Base-by-base conservation (phyloP, 2,888 invertebrate genomes). In the Volucella bombylans region DNA sequence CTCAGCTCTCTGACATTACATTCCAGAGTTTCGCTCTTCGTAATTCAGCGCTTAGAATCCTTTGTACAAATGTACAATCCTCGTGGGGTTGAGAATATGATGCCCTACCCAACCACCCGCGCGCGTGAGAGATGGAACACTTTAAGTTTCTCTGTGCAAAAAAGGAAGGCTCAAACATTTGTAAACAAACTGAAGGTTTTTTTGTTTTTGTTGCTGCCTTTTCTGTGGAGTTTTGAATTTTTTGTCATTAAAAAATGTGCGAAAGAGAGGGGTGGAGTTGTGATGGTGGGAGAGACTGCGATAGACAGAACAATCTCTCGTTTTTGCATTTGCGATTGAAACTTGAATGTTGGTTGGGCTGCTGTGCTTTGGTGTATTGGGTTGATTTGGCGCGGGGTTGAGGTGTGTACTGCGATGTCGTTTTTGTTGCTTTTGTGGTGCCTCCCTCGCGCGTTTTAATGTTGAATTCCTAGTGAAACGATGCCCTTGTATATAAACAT, bases 111-210 rank as follows among this genome's bases (percentile, higher is more conserved):
- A 39, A 31, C 45, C 79, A 52, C 69, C 79, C 74, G 64, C 79
- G 15, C 41, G 31, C 31, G 31, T 31, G 31, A 31, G 31, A 31
- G 31, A 31, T 31, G 31, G 49, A 11, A 31, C 57, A 41, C 38
- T 49, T 67, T 61, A 71, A 67, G 31, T 31, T 31, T 31, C 31
- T 67, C 77, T 72, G 18, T 81, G 76, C 67, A 81, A 79, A 85
- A 83, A 85, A 85, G 62, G 85, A 85, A 81, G 65, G 85, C 68
- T 85, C 80, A 85, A 85, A 85, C 85, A 81, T 81, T 85, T 85
- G 85, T 85, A 85, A 85, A 85, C 85, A 85, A 85, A 85, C 85
- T 72, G 72, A 64, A 39, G 76, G 69, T 81, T 81, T 81, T 80
- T 79, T 65, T 80, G 59, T 78, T 39, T 11, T 43, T 18, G 4